A percentile compares a stretch with the other conserved stretches of the same genome.
Evolutionary conservation across 2,797 vertebrate species (phyloP).

Genomic region (Brotula barbata): DNA sequence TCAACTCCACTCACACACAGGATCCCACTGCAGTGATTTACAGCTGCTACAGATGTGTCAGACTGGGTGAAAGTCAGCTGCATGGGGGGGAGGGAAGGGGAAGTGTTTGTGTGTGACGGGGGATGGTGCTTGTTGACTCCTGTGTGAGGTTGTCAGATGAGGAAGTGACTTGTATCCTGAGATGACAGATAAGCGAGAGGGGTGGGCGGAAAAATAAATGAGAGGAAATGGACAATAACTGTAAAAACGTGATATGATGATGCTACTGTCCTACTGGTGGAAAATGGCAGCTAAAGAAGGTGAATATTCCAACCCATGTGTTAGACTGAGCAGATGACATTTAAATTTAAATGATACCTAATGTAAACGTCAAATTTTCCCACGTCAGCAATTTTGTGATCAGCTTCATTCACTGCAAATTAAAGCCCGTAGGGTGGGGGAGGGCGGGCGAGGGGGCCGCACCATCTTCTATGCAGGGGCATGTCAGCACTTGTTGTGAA

Average conservation of each 20-base stretch:
- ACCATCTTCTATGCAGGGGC: constrained; percentile 44
- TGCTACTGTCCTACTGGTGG: not conserved
- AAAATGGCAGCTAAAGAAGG: not conserved
- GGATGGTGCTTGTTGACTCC: constrained; percentile 19
- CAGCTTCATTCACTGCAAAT: not conserved
- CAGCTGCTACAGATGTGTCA: constrained; percentile 54
- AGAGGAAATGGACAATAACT: not conserved
- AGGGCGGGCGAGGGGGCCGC: not conserved
- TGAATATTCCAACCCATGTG: too few relatives aligned
- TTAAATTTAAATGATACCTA: too few relatives aligned
- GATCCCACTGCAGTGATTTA: constrained; percentile 16
- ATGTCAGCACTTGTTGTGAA: constrained; percentile 77
- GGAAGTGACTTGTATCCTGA: constrained; percentile 27
- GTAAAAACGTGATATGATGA: not conserved
- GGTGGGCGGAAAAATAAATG: not conserved
- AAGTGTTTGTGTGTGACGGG: not conserved
- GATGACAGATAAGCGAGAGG: constrained; percentile 6
- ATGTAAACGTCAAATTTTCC: too few relatives aligned
- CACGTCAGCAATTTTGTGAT: too few relatives aligned
- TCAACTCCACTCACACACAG: constrained; percentile 17
- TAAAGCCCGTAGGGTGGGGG: not conserved
- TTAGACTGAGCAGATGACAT: too few relatives aligned
- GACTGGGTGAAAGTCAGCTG: constrained; percentile 24
- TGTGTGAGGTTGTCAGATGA: constrained; percentile 8
- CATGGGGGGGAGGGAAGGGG: not conserved